These are phyloP conservation scores for Calidris pygmaea DNA, from an alignment of 2,113 vertebrate genomes.

Conservation along the genomic window DNA sequence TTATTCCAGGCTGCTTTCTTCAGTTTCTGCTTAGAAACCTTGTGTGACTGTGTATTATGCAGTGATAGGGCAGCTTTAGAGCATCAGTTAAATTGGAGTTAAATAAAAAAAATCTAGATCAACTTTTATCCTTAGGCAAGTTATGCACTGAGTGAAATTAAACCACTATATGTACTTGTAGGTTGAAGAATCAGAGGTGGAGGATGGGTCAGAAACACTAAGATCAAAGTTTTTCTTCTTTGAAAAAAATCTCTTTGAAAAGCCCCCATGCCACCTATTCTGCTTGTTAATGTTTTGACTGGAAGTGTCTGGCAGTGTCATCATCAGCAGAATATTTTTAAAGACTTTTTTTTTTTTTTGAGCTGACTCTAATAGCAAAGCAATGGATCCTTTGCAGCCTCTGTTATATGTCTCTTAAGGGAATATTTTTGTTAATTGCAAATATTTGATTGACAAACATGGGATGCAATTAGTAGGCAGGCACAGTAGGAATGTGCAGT, in stretches of 20 bases:
- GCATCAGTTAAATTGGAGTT: slow-evolving; percentile 78
- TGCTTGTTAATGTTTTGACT: slow-evolving; percentile 82
- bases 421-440: slow-evolving; percentile 90
- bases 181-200: slow-evolving; percentile 78
- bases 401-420: slow-evolving; percentile 81
- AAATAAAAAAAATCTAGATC: slow-evolving; percentile 78
- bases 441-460: slow-evolving; percentile 94
- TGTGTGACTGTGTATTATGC: slow-evolving; percentile 17
- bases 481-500: slow-evolving; percentile 87
- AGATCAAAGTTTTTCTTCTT: slow-evolving; percentile 82
- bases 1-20: slow-evolving; percentile 70
- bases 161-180: slow-evolving; percentile 76
- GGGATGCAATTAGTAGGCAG: slow-evolving; percentile 91
- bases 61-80: slow-evolving; percentile 62
- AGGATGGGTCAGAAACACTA: slow-evolving; percentile 79
- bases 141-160: slow-evolving; percentile 80
- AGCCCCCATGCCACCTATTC: slow-evolving; percentile 75
- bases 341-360: slow-evolving; percentile 52
- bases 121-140: slow-evolving; percentile 83
- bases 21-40: slow-evolving; percentile 61
- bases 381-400: slow-evolving; percentile 75
- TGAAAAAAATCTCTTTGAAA: slow-evolving; percentile 80
- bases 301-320: slow-evolving; percentile 75
- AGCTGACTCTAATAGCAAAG: slow-evolving; percentile 69
- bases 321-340: slow-evolving; percentile 71